Evolutionary conservation across 2,888 invertebrate genomes (phyloP), one percentile per base, ranked within the genome.

Genomic region (Ceriagrion tenellum): DNA sequence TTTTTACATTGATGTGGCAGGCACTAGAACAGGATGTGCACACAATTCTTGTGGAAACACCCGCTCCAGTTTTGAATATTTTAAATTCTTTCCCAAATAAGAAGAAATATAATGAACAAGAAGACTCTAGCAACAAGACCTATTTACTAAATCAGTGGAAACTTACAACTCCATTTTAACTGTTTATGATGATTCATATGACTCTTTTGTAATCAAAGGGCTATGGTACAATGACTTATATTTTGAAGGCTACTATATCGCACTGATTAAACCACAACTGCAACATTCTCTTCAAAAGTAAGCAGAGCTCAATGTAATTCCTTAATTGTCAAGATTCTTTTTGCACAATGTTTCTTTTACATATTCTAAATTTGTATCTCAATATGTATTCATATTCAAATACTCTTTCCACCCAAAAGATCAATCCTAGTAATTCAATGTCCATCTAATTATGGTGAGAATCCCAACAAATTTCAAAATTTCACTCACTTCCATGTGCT

Each of bases 261-360:
- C 47, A 47, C 55, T 47, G n/a, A 55, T 55, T 89, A n/a, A 55
- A 55, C 26, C 47, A 30, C n/a, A 47, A n/a, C 47, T 40, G 69
- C 69, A 55, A 47, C 47, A 69, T 69, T 55, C 47, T n/a, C n/a
- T 93, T 26, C 47, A 47, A 63, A 35, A 74, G 26, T 30, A 26
- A 69, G 26, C 69, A 74, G n/a, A 93, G 40, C 40, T 47, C 47
- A 74, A 69, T 47, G 55, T 6, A 93, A 40, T 69, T 74, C n/a
- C 47, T n/a, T 93, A 93, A 55, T 16, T 93, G 63, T 93, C 69
- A 93, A 47, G 40, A 69, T 81, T 47, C 93, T 40, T 69, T 69
- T 93, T 93, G n/a, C 47, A 93, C 63, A 93, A 93, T 55, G 74
- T 69, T 69, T 47, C 47, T 63, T 91, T 91, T 59, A 23, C 35